Evolutionary conservation across 2,797 vertebrate species (phyloP), one percentile per base, ranked within the genome.

Genomic region (Trematomus bernacchii): DNA sequence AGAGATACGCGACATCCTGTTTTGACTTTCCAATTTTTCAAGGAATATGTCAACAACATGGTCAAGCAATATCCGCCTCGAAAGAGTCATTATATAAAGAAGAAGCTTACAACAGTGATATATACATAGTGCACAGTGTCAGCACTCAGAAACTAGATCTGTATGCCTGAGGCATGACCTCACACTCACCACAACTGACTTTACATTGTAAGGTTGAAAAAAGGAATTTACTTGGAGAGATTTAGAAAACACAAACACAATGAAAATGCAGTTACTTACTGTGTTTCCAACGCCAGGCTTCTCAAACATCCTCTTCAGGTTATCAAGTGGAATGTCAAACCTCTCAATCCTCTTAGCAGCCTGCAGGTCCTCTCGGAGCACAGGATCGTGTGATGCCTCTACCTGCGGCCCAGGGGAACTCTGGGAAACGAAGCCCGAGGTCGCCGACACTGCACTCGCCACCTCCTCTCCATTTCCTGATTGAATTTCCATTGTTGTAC

Each of bases 401-500:
- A 87, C 86, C 91, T 88, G 91, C 54, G 58, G 73, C 87, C 73
- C 72, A 21, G 66, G 19, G 60, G 73, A 66, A 79, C 73, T 23
- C 18, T 21, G 71, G 77, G 88, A 91, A 87, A 80, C 60, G 48
- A 40, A 90, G 86, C 80, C 82, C 4, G 73, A 76, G 80, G 85
- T 89, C 80, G 79, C 85, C 73, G 66, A 78, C 73, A 68, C 79
- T 21, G 71, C 78, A 57, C 83, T 87, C 79, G 66, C 84, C 87
- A 69, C 91, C 85, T 87, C 92, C 81, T 88, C 90, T 91, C 92
- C 90, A 90, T 93, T 95, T 95, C 93, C 94, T 93, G 95, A 95
- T 95, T 94, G 94, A 93, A 87, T 96, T 95, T 96, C 95, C 95
- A 96, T 96, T 95, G 93, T 95, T 88, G 84, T 52, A 48, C 80